Conservation (phyloP, 2,113 vertebrate genomes). For the Scalopus aquaticus region DNA sequence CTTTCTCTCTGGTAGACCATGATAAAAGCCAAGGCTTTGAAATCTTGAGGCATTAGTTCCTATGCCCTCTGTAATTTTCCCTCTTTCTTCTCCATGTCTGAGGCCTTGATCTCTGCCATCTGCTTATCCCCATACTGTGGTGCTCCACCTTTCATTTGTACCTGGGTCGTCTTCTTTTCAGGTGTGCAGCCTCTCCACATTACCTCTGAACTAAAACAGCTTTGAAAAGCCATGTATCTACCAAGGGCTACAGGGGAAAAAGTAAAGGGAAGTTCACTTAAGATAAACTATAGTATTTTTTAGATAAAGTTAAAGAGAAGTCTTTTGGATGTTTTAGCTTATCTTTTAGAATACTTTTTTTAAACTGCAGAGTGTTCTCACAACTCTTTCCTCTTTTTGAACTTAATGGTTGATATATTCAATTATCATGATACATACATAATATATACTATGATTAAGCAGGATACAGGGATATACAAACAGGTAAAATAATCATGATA, state of each 20-base stretch:
- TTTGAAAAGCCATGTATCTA: slow-evolving; percentile 63
- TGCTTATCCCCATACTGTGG: slow-evolving; percentile 47
- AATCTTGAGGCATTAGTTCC: slow-evolving; percentile 56
- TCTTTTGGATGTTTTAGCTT: neutral
- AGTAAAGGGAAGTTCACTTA: slow-evolving; percentile 64
- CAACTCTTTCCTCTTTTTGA: neutral
- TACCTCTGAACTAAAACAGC: slow-evolving; percentile 78
- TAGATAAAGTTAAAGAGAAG: slow-evolving; percentile 64
- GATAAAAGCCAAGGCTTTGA: slow-evolving; percentile 76
- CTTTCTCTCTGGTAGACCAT: slow-evolving; percentile 60
- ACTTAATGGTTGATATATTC: neutral
- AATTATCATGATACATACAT: neutral
- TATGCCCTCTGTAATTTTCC: slow-evolving; percentile 63
- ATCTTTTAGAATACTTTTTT: neutral
- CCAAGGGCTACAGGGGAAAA: slow-evolving; percentile 35
- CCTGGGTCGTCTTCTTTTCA: slow-evolving; percentile 65
- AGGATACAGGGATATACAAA: neutral
- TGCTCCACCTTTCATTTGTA: slow-evolving; percentile 66
- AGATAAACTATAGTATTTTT: slow-evolving; percentile 60
- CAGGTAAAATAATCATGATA: neutral
- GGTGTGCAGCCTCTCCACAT: slow-evolving; percentile 49
- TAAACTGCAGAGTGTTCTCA: neutral
- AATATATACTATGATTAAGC: neutral
- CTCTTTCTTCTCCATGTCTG: slow-evolving; percentile 49
- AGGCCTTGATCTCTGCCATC: slow-evolving; percentile 74